These are phyloP conservation scores for Drepana falcataria DNA, from an alignment of 2,888 invertebrate genomes.

Conservation along the genomic window DNA sequence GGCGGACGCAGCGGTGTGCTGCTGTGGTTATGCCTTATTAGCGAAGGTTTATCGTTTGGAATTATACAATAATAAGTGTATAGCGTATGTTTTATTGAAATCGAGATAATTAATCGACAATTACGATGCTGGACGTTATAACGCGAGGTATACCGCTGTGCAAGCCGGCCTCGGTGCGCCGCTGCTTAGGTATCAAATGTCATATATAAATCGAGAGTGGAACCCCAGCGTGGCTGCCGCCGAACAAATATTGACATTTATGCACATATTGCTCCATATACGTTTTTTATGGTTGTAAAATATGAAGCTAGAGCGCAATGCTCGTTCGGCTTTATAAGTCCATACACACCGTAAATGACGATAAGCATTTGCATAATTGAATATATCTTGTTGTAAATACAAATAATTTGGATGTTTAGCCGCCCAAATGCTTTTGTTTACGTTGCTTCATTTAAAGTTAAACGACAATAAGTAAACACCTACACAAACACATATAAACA, in stretches of 20 bases:
- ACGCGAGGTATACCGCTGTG: conserved; percentile 69
- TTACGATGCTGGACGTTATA: conserved; percentile 73
- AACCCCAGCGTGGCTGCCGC: conserved; percentile 31
- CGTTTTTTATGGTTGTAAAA: conserved; percentile 74
- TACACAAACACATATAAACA: conserved; percentile 17
- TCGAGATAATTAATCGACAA: conserved; percentile 75
- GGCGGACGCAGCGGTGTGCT: conserved; percentile 47
- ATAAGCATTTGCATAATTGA: conserved; percentile 75
- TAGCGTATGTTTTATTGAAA: conserved; percentile 73
- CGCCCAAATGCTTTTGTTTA: conserved; percentile 51
- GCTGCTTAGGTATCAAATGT: conserved; percentile 55
- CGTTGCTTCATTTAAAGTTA: conserved; percentile 45
- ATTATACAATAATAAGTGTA: conserved; percentile 72
- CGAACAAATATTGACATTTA: conserved; percentile 74
- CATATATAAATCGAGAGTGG: conserved; percentile 52
- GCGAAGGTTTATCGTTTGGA: conserved; percentile 58
- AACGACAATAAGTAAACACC: conserved; percentile 34
- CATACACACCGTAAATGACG: conserved; percentile 58
- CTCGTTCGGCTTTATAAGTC: conserved; percentile 56
- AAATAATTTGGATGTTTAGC: conserved; percentile 58
- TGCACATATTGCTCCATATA: conserved; percentile 78
- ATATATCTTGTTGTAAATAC: conserved; percentile 61
- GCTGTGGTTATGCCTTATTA: conserved; percentile 67
- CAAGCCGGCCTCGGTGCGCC: conserved; percentile 33
- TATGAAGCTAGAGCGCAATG: conserved; percentile 65